Base-by-base conservation (phyloP, 2,888 invertebrate species). In the Gari tellinella region DNA sequence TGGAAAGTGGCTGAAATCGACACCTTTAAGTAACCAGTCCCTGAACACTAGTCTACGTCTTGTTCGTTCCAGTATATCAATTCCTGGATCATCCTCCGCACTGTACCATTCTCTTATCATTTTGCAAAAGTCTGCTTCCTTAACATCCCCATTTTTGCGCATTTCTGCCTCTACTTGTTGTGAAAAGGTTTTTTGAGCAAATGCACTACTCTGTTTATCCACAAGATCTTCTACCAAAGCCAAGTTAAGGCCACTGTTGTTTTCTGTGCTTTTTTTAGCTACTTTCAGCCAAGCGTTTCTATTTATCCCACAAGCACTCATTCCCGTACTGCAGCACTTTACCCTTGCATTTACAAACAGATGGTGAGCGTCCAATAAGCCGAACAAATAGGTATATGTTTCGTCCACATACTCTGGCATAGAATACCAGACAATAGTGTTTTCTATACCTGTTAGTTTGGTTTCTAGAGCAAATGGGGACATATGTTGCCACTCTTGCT, bases 21-120 rank as follows among this genome's bases (percentile, higher is more conserved):
- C 68, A 12, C 46, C 46, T 14, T 45, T n/a, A 0, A 68, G 37
- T 17, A 72, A 53, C 55, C 60, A 76, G 14, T 62, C 48, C 19
- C 55, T 46, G 0, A 72, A 40, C 17, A 0, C 8, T 17, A 76
- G 31, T 10, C 70, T 25, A 0, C 55, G 10, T 2, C 15, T 0
- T 38, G 40, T 56, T 17, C 70, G 23, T 21, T 76, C 66, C 1
- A 19, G 19, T 15, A 43, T 45, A 10, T 17, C 14, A 1, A 76
- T 10, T n/a, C 75, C 70, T 25, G 60, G 66, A 8, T 53, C 46
- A 43, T 77, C 76, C 38, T 77, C 72, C 0, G 68, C 63, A 19
- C 41, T 57, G 49, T 68, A 72, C 60, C 63, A 77, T 25, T 64
- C 46, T n/a, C 72, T 25, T 1, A 75, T 37, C 0, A 75, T 19